phyloP scores from a whole-genome alignment of 2,113 vertebrate genomes.

The Pantherophis guttatus region DNA sequence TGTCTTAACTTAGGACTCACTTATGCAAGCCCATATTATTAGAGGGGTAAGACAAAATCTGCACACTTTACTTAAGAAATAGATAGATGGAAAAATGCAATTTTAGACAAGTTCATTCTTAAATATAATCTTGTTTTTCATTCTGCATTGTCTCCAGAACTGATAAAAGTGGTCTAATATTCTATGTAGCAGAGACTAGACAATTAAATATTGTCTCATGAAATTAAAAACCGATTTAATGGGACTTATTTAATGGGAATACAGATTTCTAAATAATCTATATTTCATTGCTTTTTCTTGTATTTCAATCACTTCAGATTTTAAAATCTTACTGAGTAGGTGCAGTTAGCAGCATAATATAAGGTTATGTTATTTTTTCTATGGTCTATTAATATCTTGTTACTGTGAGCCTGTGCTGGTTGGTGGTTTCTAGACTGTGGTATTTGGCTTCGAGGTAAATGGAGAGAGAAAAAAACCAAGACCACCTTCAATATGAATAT shows the following conservation, averaged over 20 bases:
- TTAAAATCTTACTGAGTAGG: constrained; percentile 23
- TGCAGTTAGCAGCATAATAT: constrained; percentile 51
- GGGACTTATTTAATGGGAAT: background rate
- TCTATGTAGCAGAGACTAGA: background rate
- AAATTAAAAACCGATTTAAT: background rate
- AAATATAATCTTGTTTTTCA: background rate
- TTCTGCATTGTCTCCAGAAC: constrained; percentile 1
- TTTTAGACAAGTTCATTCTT: background rate
- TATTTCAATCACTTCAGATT: constrained; percentile 45
- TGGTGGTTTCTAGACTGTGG: constrained; percentile 66
- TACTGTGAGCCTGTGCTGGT: constrained; percentile 65
- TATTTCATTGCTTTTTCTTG: constrained; percentile 14
- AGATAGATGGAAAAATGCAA: background rate
- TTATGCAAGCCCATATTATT: background rate
- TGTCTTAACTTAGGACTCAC: constrained; percentile 22
- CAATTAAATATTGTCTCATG: background rate
- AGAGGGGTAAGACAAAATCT: background rate
- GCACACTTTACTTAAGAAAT: background rate
- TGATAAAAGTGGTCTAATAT: constrained; percentile 16
- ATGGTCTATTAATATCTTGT: constrained; percentile 75
- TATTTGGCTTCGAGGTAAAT: constrained; percentile 69
- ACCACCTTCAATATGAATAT: constrained; percentile 63
- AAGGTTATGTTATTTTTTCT: constrained; percentile 77
- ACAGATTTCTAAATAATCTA: background rate
- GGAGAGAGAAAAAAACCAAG: constrained; percentile 53